Conservation (phyloP, 1,140 invertebrate species). For the Apis mellifera region Amel_HAv3.1 CM009938.2:3634501-3635000, state of each 20-base stretch:
- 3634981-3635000: background rate
- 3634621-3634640: too few relatives aligned
- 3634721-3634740: background rate
- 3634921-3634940: conserved; percentile 58
- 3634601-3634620: too few relatives aligned
- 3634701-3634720: background rate
- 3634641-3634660: background rate
- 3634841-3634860: conserved; percentile 37
- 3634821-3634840: conserved; percentile 34
- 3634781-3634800: background rate
- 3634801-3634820: background rate
- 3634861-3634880: conserved; percentile 22
- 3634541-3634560: too few relatives aligned
- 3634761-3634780: too few relatives aligned
- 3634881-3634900: conserved; percentile 30
- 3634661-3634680: background rate
- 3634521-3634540: too few relatives aligned
- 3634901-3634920: conserved; percentile 25
- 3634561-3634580: too few relatives aligned
- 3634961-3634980: conserved; percentile 4
- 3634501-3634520: too few relatives aligned
- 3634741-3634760: background rate
- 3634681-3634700: background rate
- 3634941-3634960: conserved; percentile 39
- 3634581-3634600: too few relatives aligned